Evolutionary conservation across 2,797 vertebrate species (phyloP).

Genomic region (Odontamblyopus lacepedii): DNA sequence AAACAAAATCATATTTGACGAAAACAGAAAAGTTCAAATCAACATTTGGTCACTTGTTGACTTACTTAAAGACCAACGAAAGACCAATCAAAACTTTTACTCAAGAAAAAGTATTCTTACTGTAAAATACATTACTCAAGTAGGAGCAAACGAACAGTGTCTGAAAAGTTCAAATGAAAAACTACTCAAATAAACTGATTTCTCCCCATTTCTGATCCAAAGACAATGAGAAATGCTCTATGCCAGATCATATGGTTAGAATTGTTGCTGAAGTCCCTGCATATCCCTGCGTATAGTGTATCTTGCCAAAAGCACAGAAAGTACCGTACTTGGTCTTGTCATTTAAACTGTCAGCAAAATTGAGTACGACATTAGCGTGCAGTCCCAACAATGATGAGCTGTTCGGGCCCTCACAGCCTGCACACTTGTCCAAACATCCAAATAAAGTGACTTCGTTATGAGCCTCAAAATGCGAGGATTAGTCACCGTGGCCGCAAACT

Average conservation of each 20-base stretch:
- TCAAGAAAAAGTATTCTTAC: background rate
- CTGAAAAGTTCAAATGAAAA: background rate
- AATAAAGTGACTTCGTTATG: constrained; percentile 29
- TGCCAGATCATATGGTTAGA: background rate
- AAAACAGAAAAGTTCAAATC: too few relatives aligned
- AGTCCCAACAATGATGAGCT: constrained; percentile 56
- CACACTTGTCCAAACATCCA: constrained; percentile 21
- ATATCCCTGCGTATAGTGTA: background rate
- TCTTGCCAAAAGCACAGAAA: constrained; percentile 19
- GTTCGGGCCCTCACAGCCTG: constrained; percentile 30
- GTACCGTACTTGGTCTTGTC: constrained; percentile 9
- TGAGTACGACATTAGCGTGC: constrained; percentile 49
- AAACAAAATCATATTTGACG: too few relatives aligned
- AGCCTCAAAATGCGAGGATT: constrained; percentile 1
- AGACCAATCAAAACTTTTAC: too few relatives aligned
- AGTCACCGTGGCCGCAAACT: constrained; percentile 5
- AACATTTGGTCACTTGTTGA: too few relatives aligned
- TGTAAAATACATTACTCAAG: background rate
- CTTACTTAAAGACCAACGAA: too few relatives aligned
- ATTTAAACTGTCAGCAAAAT: constrained; percentile 35
- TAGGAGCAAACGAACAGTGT: background rate
- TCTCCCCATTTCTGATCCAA: background rate
- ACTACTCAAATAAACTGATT: background rate
- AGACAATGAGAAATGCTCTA: background rate
- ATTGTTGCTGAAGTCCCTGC: background rate